Evolutionary conservation across 2,797 vertebrate species (phyloP), one percentile per base, ranked within the genome.

Genomic region (Garrulus glandarius): DNA sequence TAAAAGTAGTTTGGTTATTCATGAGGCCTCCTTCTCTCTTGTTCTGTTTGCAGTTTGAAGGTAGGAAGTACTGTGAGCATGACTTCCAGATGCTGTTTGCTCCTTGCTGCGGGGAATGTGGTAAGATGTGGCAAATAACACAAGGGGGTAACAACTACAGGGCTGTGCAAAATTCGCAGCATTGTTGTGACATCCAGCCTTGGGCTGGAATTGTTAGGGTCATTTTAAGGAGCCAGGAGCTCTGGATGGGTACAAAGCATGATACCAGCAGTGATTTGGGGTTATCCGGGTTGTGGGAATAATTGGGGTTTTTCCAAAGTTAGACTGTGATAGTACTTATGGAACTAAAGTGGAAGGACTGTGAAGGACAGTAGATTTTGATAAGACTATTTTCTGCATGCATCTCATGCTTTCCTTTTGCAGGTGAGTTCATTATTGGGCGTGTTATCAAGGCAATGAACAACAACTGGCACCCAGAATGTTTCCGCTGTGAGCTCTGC

Each of bases 391-490:
- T 83, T 88, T 56, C n/a, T 90, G 41, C 20, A 7, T 47, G 24
- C 20, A 19, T 87, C 43, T 95, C n/a, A 78, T 82, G 37, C 34
- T 61, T 93, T 95, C 30, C 18, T 96, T 75, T 95, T 87, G 49
- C 59, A 98, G 98, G 98, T 3, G 98, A 98, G 78, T 98, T 98
- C 93, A 98, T 98, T 90, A 97, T 97, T 11, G 98, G 98, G 32
- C 98, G 98, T 2, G 98, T 98, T 71, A 98, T 98, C 97, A 98
- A 98, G 96, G 98, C 98, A 44, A 98, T 98, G 98, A 98, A 98
- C 89, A 98, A 97, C 91, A 98, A 97, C 87, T 98, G 98, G 98
- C 98, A 98, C 82, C 98, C 98, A 0, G 97, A 98, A 11, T 98
- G 98, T 74, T 98, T 98, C 96, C 97, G 98, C 89, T 98, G 98